These are phyloP conservation scores for Guaruba guarouba DNA, from an alignment of 2,113 vertebrate genomes.

Conservation along the genomic window DNA sequence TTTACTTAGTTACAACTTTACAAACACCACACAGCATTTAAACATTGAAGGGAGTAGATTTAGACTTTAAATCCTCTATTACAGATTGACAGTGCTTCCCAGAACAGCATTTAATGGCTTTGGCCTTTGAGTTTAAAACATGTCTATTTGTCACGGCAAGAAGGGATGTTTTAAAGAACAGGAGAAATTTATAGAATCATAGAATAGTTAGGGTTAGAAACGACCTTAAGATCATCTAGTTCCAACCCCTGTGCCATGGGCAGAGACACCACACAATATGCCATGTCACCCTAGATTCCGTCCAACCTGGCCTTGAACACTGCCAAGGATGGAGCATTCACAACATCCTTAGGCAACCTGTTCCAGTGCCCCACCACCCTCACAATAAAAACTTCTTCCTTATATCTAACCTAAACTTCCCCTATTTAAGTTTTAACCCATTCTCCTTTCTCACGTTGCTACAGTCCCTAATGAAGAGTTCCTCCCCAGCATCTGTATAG, in stretches of 20 bases:
- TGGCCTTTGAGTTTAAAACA: background rate
- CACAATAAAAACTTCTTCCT: no score
- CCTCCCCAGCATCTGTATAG: no score
- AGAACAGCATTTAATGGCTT: background rate
- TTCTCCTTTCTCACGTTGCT: no score
- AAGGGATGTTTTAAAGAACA: background rate
- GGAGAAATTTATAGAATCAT: background rate
- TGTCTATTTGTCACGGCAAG: background rate
- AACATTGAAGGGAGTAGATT: background rate
- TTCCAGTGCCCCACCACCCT: no score
- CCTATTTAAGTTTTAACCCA: no score
- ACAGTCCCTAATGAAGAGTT: no score
- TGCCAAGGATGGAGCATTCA: background rate
- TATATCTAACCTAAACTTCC: no score
- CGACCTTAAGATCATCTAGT: background rate
- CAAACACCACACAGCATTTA: background rate
- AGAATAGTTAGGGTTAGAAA: background rate
- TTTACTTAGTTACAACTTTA: background rate
- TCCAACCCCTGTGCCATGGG: background rate
- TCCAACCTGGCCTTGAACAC: background rate
- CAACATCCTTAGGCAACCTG: background rate
- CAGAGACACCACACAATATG: background rate
- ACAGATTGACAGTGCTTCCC: background rate
- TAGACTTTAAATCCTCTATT: background rate
- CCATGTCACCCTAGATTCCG: background rate